Conservation (phyloP, 2,888 invertebrate species). For the Linhomoeus sp. region DNA sequence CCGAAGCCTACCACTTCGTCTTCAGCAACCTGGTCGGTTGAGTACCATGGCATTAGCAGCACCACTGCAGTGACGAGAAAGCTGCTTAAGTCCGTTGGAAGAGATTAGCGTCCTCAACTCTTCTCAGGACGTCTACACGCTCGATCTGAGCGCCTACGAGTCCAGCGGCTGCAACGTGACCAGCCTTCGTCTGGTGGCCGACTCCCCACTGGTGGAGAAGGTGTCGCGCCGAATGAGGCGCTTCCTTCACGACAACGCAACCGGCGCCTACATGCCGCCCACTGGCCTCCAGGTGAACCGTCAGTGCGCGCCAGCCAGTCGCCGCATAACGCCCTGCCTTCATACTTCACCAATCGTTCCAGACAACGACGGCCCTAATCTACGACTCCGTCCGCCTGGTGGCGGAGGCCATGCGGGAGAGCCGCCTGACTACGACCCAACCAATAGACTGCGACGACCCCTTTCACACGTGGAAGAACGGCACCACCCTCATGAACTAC, state of each 20-base stretch:
- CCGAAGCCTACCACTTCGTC: conserved; percentile 8
- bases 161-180: conserved; percentile 89
- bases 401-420: conserved; percentile 40
- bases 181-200: conserved; percentile 69
- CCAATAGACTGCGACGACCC: neutral
- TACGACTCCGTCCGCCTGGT: conserved; percentile 55
- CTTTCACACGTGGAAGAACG: conserved; percentile 65
- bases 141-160: conserved; percentile 76
- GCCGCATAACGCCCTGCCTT: neutral
- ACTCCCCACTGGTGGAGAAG: conserved; percentile 32
- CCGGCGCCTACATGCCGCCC: neutral
- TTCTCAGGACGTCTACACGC: conserved; percentile 64
- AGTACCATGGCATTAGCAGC: neutral
- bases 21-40: conserved; percentile 7
- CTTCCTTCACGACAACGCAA: neutral
- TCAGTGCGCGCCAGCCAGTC: neutral
- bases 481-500: conserved; percentile 79
- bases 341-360: neutral
- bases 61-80: neutral
- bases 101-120: conserved; percentile 22
- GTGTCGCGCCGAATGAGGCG: neutral
- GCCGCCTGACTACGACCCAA: conserved; percentile 8
- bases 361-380: conserved; percentile 49
- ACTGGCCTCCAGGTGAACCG: neutral
- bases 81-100: neutral